Conservation (phyloP, 1,140 invertebrate species). For the Ceratosolen solmsi region DNA sequence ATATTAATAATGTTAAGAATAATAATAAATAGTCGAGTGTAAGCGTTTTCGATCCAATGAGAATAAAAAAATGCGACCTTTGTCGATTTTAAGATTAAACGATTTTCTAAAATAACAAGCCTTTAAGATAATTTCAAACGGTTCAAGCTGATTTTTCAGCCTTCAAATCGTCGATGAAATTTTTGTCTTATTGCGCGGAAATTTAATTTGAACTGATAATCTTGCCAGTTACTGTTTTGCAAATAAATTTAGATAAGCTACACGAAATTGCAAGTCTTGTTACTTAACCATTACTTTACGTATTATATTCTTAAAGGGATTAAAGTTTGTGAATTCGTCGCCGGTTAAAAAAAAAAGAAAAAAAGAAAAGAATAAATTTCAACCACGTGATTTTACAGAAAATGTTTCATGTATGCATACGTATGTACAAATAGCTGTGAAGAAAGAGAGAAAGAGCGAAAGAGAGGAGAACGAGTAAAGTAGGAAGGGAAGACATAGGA, state of each 20-base stretch:
- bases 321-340: not conserved
- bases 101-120: no score
- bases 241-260: not conserved
- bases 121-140: no score
- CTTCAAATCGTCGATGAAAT: no score
- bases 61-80: no score
- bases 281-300: not conserved
- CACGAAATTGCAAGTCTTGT: not conserved
- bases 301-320: not conserved
- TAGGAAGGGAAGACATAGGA: not conserved
- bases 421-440: not conserved
- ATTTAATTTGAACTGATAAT: not conserved
- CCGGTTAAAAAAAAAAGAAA: not conserved
- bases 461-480: not conserved
- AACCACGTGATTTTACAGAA: not conserved
- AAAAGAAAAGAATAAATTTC: not conserved
- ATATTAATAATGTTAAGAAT: no score
- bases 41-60: no score
- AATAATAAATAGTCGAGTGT: no score
- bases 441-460: conserved; percentile 15
- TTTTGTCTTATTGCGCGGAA: no score
- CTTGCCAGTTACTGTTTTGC: not conserved
- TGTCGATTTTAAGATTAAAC: no score
- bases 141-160: no score
- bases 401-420: not conserved